A percentile compares a stretch with the other conserved stretches of the same genome.
Conservation (phyloP, 1,140 invertebrate species). For the Palaemon carinicauda region DNA sequence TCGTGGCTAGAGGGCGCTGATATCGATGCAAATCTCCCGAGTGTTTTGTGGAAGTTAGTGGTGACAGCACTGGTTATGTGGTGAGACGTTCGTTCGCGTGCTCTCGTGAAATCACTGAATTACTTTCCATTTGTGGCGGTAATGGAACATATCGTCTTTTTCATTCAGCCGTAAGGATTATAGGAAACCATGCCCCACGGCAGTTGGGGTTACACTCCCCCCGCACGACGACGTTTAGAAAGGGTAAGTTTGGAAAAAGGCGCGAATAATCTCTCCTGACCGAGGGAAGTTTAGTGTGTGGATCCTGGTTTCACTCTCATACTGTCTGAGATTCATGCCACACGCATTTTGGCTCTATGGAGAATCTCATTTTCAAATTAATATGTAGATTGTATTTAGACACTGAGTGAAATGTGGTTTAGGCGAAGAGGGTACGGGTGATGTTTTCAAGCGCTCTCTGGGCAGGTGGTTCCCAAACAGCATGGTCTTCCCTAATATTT, state of each 20-base stretch:
- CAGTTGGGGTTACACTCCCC: conserved; percentile 42
- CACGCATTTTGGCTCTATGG: too few species aligned
- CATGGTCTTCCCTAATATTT: too few species aligned
- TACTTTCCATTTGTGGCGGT: background rate
- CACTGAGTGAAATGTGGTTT: too few species aligned
- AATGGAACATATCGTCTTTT: conserved; percentile 3
- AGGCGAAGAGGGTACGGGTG: too few species aligned
- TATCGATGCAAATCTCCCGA: background rate
- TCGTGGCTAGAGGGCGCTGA: conserved; percentile 7
- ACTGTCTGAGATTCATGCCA: too few species aligned
- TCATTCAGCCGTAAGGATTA: conserved; percentile 15
- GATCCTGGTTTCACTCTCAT: too few species aligned
- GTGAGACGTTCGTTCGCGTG: background rate
- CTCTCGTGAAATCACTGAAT: conserved; percentile 3
- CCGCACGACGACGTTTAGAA: conserved; percentile 36
- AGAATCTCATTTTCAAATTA: too few species aligned
- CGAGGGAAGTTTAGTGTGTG: too few species aligned
- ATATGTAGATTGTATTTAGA: too few species aligned
- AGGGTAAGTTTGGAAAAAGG: conserved; percentile 27
- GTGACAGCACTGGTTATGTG: conserved; percentile 11
- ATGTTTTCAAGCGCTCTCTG: too few species aligned
- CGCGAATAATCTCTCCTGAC: too few species aligned
- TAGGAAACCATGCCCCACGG: conserved; percentile 34
- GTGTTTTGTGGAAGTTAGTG: background rate
- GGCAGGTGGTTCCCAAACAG: too few species aligned